phyloP scores from a whole-genome alignment of 2,113 vertebrate genomes.

The Alaudala cheleensis region DNA sequence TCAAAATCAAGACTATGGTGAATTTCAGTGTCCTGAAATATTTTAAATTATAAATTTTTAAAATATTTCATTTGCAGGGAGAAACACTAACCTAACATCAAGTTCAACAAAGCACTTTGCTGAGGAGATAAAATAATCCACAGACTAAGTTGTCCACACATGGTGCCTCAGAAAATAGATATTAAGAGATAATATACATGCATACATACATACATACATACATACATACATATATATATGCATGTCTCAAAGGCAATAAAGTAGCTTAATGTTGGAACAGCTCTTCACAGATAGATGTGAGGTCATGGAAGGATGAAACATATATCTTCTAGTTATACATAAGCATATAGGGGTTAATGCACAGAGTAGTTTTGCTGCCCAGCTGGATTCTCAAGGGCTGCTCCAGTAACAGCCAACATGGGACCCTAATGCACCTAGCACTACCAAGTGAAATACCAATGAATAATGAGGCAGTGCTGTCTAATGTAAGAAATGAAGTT shows the following conservation, averaged over 20 bases:
- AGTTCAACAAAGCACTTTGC: background rate
- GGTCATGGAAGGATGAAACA: background rate
- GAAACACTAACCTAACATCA: background rate
- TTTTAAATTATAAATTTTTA: background rate
- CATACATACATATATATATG: background rate
- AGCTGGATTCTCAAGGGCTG: background rate
- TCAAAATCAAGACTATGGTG: background rate
- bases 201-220: background rate
- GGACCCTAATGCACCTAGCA: background rate
- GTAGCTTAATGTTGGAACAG: background rate
- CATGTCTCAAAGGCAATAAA: background rate
- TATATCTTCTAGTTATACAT: background rate
- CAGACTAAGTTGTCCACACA: background rate
- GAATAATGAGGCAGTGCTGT: constrained; percentile 32
- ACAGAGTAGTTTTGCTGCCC: background rate
- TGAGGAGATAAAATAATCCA: background rate
- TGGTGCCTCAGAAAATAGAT: background rate
- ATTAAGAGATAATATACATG: background rate
- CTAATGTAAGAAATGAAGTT: constrained; percentile 48
- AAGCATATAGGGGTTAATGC: background rate
- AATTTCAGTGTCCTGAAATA: background rate
- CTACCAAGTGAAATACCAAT: constrained; percentile 16
- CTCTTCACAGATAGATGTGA: background rate
- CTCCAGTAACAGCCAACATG: background rate
- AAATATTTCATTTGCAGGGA: background rate